Conservation (phyloP, 2,888 invertebrate species). For the Hirtodrosophila histrioides region DNA sequence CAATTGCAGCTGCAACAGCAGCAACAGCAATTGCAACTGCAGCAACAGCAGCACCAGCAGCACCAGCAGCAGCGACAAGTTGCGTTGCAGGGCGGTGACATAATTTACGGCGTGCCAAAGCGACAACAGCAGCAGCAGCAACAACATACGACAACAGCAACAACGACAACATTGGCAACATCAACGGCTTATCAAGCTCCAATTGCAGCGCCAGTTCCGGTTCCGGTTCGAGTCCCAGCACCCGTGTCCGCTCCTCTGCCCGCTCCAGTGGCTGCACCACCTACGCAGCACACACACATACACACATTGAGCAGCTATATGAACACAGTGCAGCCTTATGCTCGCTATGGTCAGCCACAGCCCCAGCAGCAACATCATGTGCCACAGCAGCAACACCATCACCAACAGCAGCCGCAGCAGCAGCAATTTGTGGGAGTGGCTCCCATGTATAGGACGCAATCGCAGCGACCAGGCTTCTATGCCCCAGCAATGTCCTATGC, state of each 20-base stretch:
- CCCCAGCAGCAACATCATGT: constrained; percentile 39
- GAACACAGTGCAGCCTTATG: constrained; percentile 72
- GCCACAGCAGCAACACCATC: constrained; percentile 36
- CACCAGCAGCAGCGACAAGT: constrained; percentile 22
- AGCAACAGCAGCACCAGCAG: constrained; percentile 25
- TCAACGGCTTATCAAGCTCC: constrained; percentile 22
- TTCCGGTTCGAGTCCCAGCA: too few relatives aligned
- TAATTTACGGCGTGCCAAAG: constrained; percentile 62
- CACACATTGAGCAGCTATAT: constrained; percentile 76
- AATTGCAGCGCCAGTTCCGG: not conserved
- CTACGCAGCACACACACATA: constrained; percentile 64
- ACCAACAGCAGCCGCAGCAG: constrained; percentile 31
- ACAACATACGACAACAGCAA: constrained; percentile 22
- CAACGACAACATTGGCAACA: constrained; percentile 18
- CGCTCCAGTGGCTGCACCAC: constrained; percentile 43
- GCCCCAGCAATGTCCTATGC: constrained; percentile 66
- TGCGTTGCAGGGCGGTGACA: constrained; percentile 17
- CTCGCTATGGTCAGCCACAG: constrained; percentile 71
- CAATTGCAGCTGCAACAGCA: constrained; percentile 49
- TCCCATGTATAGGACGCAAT: constrained; percentile 69
- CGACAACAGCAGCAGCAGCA: constrained; percentile 28
- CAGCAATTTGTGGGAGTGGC: constrained; percentile 59
- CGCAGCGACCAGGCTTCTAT: constrained; percentile 67
- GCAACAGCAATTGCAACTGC: constrained; percentile 18
- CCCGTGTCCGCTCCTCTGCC: constrained; percentile 22